These are phyloP conservation scores for Apeira syringaria DNA, from an alignment of 2,888 invertebrate species.

Conservation along the genomic window DNA sequence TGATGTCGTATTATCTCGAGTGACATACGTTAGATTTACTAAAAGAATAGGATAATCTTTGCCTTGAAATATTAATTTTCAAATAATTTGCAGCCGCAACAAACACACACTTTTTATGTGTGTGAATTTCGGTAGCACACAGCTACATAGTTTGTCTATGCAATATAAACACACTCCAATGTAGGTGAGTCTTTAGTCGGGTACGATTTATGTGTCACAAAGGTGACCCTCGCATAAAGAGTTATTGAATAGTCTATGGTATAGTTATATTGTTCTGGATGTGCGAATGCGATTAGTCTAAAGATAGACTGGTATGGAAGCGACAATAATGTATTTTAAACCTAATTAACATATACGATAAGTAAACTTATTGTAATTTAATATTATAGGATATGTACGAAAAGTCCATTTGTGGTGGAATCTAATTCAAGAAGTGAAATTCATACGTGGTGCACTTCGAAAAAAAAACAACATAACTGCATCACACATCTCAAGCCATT, in stretches of 20 bases:
- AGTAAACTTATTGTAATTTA: too few relatives aligned
- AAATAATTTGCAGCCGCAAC: too few relatives aligned
- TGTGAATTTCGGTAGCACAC: too few relatives aligned
- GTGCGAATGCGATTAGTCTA: background rate
- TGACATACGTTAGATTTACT: too few relatives aligned
- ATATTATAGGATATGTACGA: too few relatives aligned
- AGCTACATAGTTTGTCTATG: too few relatives aligned
- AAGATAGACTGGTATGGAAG: background rate
- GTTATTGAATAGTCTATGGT: constrained; percentile 4
- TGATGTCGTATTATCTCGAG: too few relatives aligned
- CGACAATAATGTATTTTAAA: too few relatives aligned
- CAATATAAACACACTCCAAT: constrained; percentile 11
- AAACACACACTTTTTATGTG: too few relatives aligned
- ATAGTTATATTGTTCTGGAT: background rate
- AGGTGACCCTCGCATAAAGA: constrained; percentile 12
- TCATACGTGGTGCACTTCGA: background rate
- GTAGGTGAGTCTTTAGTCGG: background rate
- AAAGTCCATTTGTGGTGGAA: background rate
- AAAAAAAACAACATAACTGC: background rate
- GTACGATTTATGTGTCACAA: constrained; percentile 7
- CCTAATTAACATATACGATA: too few relatives aligned
- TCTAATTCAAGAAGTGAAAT: background rate
- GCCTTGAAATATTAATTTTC: too few relatives aligned
- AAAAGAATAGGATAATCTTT: too few relatives aligned
- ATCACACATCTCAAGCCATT: constrained; percentile 1